Evolutionary conservation across 2,888 invertebrate species (phyloP).

Genomic region (Lymantria monacha): DNA sequence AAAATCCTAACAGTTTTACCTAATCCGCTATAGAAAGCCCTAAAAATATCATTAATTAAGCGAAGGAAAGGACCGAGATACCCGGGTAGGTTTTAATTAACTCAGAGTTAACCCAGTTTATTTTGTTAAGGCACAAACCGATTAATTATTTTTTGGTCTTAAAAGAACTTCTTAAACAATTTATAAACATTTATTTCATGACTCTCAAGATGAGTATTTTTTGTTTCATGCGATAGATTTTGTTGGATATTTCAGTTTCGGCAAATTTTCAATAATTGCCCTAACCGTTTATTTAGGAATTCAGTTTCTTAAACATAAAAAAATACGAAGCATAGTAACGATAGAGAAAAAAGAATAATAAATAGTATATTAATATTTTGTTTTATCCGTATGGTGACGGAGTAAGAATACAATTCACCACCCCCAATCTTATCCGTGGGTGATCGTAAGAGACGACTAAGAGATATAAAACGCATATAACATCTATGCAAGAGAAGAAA

Average conservation of each 20-base stretch:
- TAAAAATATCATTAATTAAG: conserved; percentile 46
- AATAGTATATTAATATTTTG: no score
- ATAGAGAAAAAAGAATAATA: no score
- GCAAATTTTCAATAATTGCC: not conserved
- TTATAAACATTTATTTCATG: conserved; percentile 32
- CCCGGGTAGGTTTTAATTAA: conserved; percentile 42
- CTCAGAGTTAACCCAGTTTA: conserved; percentile 38
- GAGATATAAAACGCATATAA: no score
- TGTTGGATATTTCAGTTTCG: conserved; percentile 6
- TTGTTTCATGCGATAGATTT: conserved; percentile 10
- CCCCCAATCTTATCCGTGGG: no score
- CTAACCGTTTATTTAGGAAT: no score
- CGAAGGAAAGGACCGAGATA: conserved; percentile 31
- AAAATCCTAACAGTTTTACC: not conserved
- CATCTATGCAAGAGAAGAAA: no score
- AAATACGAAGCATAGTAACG: no score
- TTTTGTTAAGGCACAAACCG: conserved; percentile 43
- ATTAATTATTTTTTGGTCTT: conserved; percentile 48
- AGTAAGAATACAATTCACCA: no score
- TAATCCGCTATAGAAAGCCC: conserved; percentile 22
- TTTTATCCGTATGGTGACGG: no score
- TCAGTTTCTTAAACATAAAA: no score
- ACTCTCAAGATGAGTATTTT: conserved; percentile 29
- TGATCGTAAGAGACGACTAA: no score
- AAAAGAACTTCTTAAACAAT: conserved; percentile 34